Base-by-base conservation (phyloP, 2,797 vertebrate genomes). In the Anolis apletophallus region DNA sequence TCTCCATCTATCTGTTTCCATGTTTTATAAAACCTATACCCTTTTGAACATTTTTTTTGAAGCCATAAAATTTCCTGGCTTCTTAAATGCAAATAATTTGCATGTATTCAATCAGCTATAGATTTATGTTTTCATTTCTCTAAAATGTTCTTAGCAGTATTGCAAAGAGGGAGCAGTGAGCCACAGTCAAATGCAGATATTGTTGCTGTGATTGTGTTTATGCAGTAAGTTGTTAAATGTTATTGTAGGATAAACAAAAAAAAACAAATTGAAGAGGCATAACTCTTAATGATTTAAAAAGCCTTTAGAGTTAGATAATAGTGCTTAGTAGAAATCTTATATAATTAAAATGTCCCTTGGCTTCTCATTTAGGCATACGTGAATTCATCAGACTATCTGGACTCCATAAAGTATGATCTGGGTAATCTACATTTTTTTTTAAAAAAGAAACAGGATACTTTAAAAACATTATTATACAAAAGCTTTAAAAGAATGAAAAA, bases 61-160 rank as follows among this genome's bases (percentile, higher is more conserved):
- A 29, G 29, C 5, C 16, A 54, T 4, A 9, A 61, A 64, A 64
- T 46, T 61, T 74, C 16, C n/a, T 75, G 29, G 36, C 57, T 75
- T 17, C 12, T 84, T 64, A 46, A 50, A 67, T 8, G 12, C 19
- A 75, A 75, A 14, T 17, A 84, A 67, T 13, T 19, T 76, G 52
- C 26, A 75, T 61, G 46, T 40, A 84, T 32, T 67, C 67, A 36
- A 68, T 54, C 23, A 77, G 46, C 3, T 46, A 84, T 29, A 84
- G 21, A 68, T 84, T 77, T 76, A 34, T 76, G 73, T 76, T 52
- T 76, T 50, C 17, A 54, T 84, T 84, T 50, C n/a, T 67, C 8
- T 26, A 67, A 84, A 77, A 54, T 16, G n/a, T 36, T 40, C 21
- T 77, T 54, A 68, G 74, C 61, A 67, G 77, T 19, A 8, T 40